A percentile compares a stretch with the other conserved stretches of the same genome.
phyloP scores from a whole-genome alignment of 2,113 vertebrate genomes.

The Eudorcas thomsonii region DNA sequence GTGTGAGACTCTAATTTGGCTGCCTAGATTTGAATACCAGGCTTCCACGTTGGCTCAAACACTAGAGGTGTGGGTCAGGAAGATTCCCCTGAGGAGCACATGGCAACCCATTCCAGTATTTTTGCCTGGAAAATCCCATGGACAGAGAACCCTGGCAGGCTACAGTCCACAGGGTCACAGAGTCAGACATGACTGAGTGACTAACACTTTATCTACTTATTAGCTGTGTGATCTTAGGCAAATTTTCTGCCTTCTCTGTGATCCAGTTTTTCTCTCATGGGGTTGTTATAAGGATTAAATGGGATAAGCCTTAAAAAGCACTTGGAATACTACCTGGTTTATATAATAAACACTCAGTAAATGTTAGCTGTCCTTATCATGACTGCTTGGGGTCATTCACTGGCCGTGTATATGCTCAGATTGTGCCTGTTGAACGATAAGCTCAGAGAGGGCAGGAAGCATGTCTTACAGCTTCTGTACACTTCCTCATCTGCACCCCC shows the following conservation, averaged over 20 bases:
- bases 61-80: not conserved
- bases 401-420: not conserved
- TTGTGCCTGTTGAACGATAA: not conserved
- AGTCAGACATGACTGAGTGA: not conserved
- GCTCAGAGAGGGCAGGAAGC: not conserved
- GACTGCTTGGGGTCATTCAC: not conserved
- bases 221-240: constrained; percentile 43
- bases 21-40: not conserved
- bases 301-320: constrained; percentile 2
- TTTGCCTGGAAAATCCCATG: not conserved
- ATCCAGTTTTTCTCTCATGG: constrained; percentile 20
- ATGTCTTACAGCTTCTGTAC: not conserved
- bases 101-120: not conserved
- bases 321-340: not conserved
- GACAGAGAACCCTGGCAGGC: not conserved
- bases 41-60: not conserved
- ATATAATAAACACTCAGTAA: constrained; percentile 52
- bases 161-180: not conserved
- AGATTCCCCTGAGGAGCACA: not conserved
- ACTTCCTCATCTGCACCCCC: not conserved
- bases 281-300: constrained; percentile 29
- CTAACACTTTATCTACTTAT: not conserved
- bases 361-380: constrained; percentile 4
- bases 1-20: not conserved
- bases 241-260: constrained; percentile 38